A percentile compares a stretch with the other conserved stretches of the same genome.
phyloP scores from a whole-genome alignment of 2,888 invertebrate genomes.

The Toxonevra muliebris region DNA sequence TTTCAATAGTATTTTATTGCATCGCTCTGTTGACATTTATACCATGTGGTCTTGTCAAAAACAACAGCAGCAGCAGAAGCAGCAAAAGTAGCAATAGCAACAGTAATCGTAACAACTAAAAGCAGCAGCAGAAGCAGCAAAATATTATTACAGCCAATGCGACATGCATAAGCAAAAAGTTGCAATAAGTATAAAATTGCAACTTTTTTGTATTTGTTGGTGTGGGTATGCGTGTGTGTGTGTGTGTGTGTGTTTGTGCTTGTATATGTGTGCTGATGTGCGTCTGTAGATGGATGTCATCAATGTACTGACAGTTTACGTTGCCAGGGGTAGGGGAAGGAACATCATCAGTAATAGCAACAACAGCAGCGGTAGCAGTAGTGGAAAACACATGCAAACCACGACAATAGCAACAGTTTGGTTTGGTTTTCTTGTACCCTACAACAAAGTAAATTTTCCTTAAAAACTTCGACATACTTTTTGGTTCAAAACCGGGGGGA shows the following conservation, averaged over 20 bases:
- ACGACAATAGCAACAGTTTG: not conserved
- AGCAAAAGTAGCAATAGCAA: constrained; percentile 26
- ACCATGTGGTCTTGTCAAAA: constrained; percentile 13
- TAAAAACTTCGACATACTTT: too few species aligned
- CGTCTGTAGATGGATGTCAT: too few species aligned
- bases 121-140: constrained; percentile 24
- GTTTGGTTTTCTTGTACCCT: not conserved
- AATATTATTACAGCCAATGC: constrained; percentile 52
- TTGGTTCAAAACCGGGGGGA: too few species aligned
- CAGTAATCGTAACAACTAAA: constrained; percentile 18
- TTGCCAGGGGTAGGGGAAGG: constrained; percentile 1
- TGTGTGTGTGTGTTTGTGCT: too few species aligned
- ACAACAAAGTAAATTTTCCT: too few species aligned
- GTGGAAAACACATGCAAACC: constrained; percentile 22
- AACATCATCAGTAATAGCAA: constrained; percentile 27
- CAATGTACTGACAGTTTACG: not conserved
- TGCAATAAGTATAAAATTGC: constrained; percentile 45
- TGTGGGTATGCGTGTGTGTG: constrained; percentile 22
- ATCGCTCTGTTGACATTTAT: constrained; percentile 24
- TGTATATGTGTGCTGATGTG: too few species aligned
- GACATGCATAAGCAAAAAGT: constrained; percentile 52
- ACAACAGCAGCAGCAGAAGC: constrained; percentile 23
- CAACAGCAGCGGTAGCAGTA: constrained; percentile 27
- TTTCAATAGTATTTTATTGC: constrained; percentile 24
- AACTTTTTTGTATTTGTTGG: constrained; percentile 43